Base-by-base conservation (phyloP, 1,140 invertebrate species). In the Hyposmocoma kahamanoa region DNA sequence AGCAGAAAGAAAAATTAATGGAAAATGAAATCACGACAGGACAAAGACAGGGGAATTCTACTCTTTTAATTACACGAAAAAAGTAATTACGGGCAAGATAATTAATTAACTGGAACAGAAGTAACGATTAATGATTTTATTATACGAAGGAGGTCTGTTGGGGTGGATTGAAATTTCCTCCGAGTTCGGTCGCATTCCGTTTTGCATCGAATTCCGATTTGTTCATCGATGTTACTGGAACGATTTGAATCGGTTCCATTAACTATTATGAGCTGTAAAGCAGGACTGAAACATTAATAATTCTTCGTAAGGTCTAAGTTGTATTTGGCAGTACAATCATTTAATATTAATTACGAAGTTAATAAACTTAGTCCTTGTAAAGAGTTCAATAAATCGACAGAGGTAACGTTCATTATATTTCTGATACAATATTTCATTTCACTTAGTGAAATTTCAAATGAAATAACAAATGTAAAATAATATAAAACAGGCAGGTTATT, bases 101-200 rank as follows among this genome's bases (percentile, higher is more conserved):
- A 84, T 84, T 84, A 84, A 84, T 84, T 84, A 84, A 84, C 79
- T 84, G 75, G 77, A 84, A 84, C 81, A 83, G 79, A 83, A 84
- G 79, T 84, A 84, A 83, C 81, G 81, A 84, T 84, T 81, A 84
- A 84, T 84, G 81, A 84, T 84, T 84, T 84, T 84, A 84, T 84
- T 84, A 83, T 83, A 80, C 79, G 74, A 69, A 72, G 64, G 75
- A 82, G 78, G 75, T 75, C 73, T 36, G 76, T 57, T 53, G 47
- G 53, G 60, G 72, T 66, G 61, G 72, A 74, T 74, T 72, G 75
- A 77, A 82, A 79, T 79, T 79, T 81, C 64, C 67, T 78, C 69
- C 54, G 67, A 65, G 53, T 49, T 42, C 47, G 52, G 53, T 59
- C 50, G 50, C 55, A 57, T 56, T 58, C 59, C 59, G 51, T 53